Evolutionary conservation across 1,140 invertebrate genomes (phyloP).

Genomic region (Pinna nobilis): DNA sequence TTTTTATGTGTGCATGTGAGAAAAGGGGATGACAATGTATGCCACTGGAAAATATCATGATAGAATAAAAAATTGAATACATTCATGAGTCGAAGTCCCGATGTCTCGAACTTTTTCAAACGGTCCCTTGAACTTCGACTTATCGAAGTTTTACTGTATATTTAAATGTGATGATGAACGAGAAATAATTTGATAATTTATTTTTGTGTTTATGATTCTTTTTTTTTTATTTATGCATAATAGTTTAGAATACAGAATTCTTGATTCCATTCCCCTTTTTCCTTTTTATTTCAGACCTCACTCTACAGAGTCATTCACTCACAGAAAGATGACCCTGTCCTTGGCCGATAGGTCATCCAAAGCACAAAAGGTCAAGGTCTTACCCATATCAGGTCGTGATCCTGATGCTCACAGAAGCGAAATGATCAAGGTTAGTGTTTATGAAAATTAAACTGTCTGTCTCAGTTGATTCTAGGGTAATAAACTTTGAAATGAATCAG

Average conservation of each 20-base stretch:
- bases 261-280: background rate
- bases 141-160: no score
- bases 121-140: no score
- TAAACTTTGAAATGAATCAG: background rate
- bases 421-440: slow-evolving; percentile 86
- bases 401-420: slow-evolving; percentile 93
- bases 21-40: no score
- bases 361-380: slow-evolving; percentile 95
- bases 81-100: no score
- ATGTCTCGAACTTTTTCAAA: no score
- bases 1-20: no score
- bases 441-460: background rate
- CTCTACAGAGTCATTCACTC: slow-evolving; percentile 98
- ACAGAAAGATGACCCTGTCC: slow-evolving; percentile 98
- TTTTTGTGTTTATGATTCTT: no score
- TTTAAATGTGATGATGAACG: no score
- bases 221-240: no score
- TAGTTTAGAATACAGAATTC: background rate
- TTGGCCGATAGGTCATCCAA: slow-evolving; percentile 98
- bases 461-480: background rate
- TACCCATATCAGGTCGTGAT: slow-evolving; percentile 95
- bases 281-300: slow-evolving; percentile 80
- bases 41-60: no score
- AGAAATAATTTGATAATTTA: no score
- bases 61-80: no score